Evolutionary conservation across 2,888 invertebrate genomes (phyloP), one percentile per base, ranked within the genome.

Genomic region (Fragum sueziense): DNA sequence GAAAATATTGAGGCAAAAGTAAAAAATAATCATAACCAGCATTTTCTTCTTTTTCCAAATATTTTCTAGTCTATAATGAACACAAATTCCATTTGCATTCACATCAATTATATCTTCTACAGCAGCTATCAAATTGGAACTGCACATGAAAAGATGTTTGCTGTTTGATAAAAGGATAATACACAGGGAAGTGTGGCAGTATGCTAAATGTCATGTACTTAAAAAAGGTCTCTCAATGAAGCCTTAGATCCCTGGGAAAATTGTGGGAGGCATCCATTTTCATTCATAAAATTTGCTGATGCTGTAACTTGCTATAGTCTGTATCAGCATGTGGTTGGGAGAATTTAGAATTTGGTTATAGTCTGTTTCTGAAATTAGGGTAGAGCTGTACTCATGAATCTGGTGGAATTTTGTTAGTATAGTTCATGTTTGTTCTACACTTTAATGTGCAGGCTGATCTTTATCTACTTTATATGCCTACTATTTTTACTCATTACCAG

Each of bases 201-300:
- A 61, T 61, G 61, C 22, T 61, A 65, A 65, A 65, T 65, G 65
- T 65, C 65, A 65, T 65, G 65, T 37, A 65, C 65, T 65, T 22
- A 65, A 65, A 57, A 57, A 65, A 65, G 41, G n/a, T n/a, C n/a
- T 34, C 65, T 25, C 34, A 65, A 65, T 65, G 65, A 65, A 65
- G 61, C n/a, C 33, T 61, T 61, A 61, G 65, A 65, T n/a, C 65
- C 65, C 41, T 37, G 65, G 65, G 65, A 65, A 65, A 65, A 41
- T 41, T 25, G 41, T 17, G 41, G 65, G 65, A 65, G 37, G 65
- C 47, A 41, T 65, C 22, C 22, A 27, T n/a, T 65, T 65, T 65
- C 65, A 65, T 65, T 65, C 65, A 65, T 65, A 65, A 65, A 65
- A 65, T 17, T 65, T 65, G 65, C 65, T 65, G 65, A 65, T 65